Evolutionary conservation across 2,113 vertebrate species (phyloP).

Genomic region (Anser cygnoides): DNA sequence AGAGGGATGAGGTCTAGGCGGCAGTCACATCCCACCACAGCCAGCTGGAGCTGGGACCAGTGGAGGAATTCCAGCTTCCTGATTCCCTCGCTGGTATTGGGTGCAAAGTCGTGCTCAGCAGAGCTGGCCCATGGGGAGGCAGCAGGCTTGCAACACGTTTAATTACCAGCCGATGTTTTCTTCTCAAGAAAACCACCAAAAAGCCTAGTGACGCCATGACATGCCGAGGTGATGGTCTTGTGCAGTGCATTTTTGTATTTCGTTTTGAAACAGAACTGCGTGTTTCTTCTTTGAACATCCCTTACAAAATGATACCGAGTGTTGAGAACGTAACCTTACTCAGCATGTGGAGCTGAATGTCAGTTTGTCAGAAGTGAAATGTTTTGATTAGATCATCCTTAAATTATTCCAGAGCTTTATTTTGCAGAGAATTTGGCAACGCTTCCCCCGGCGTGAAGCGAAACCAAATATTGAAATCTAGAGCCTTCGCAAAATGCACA

Average conservation of each 20-base stretch:
- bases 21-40: no score
- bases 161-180: background rate
- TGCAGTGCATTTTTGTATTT: background rate
- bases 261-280: background rate
- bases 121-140: no score
- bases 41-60: no score
- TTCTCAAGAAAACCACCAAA: background rate
- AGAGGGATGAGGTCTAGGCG: no score
- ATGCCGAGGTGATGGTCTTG: fast-evolving
- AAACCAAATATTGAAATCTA: constrained; percentile 1
- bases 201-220: background rate
- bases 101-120: no score
- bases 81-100: no score
- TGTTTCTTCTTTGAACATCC: background rate
- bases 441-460: background rate
- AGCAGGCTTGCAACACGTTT: background rate
- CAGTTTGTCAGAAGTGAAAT: background rate
- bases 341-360: background rate
- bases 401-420: constrained; percentile 1
- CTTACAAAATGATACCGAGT: background rate
- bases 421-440: constrained; percentile 18
- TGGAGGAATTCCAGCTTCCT: no score
- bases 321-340: background rate
- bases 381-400: background rate
- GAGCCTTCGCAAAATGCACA: background rate